Evolutionary conservation across 2,113 vertebrate genomes (phyloP), one percentile per base, ranked within the genome.

Genomic region (Tychaedon coryphoeus): DNA sequence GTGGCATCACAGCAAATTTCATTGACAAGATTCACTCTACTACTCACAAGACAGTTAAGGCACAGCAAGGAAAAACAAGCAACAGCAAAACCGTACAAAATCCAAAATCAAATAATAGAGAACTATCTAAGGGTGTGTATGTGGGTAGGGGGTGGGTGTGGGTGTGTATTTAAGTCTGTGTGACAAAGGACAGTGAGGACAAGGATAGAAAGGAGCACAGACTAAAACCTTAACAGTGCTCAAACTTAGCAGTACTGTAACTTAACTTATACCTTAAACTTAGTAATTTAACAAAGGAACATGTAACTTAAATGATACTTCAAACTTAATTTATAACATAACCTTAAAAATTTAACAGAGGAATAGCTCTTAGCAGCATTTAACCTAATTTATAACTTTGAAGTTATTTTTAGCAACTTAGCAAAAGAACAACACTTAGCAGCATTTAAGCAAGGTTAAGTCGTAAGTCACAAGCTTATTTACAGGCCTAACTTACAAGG

Each of bases 1-100:
- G 15, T 5, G 3, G 31, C 36, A 60, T 28, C 31, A 51, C 0
- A 0, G 29, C 28, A 42, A 60, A 29, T 19, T 51, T 51, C 16
- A 36, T 31, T 71, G 45, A 25, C 33, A 43, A 53, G 47, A 61
- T 83, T 61, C 56, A 36, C 66, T 51, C 56, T 43, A 6, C 25
- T 60, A 16, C 31, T 60, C 50, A 43, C 9, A 25, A 7, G 10
- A 71, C 9, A 61, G 19, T 25, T 50, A 43, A 51, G 12, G 31
- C 19, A 31, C 15, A 43, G 13, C 31, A 51, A 61, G 19, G 25
- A 51, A 34, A 71, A 60, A 24, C 10, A 67, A 13, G 13, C 20
- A 57, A 45, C 9, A 66, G 38, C 13, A 57, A 70, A 50, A 28
- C 19, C 11, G 14, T n/a, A 22, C 19, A 48, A 69, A 69, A 58